These are phyloP conservation scores for Caenorhabditis uteleia DNA, from an alignment of 2,888 invertebrate species.

Conservation along the genomic window DNA sequence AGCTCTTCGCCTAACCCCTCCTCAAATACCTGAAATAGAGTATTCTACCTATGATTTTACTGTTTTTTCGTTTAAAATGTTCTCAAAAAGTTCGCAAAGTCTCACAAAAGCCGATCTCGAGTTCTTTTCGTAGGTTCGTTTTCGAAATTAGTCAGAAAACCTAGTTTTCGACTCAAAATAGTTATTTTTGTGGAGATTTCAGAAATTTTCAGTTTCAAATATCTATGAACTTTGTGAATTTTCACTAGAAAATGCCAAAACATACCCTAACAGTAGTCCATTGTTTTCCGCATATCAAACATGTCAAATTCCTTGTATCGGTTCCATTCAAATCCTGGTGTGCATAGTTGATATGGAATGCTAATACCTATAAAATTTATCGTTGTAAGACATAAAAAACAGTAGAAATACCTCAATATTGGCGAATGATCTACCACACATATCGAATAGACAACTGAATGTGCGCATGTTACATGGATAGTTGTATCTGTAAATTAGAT, in stretches of 20 bases:
- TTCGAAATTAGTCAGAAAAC: too few relatives aligned
- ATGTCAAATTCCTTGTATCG: slow-evolving; percentile 13
- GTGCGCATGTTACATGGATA: slow-evolving; percentile 11
- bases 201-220: too few relatives aligned
- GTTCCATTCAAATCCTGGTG: slow-evolving; percentile 42
- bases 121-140: background rate
- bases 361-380: slow-evolving; percentile 37
- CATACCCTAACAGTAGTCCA: slow-evolving; percentile 42
- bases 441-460: slow-evolving; percentile 11
- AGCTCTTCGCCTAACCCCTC: too few relatives aligned
- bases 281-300: slow-evolving; percentile 47
- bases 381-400: background rate
- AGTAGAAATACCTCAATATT: background rate
- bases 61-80: too few relatives aligned
- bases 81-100: too few relatives aligned
- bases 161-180: too few relatives aligned
- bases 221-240: too few relatives aligned
- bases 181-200: too few relatives aligned
- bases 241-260: too few relatives aligned
- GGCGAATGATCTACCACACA: slow-evolving; percentile 28
- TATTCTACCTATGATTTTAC: too few relatives aligned
- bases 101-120: background rate
- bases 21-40: too few relatives aligned
- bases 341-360: slow-evolving; percentile 50
- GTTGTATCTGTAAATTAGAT: slow-evolving; percentile 11